A percentile compares a stretch with the other conserved stretches of the same genome.
Conservation (phyloP, 2,888 invertebrate genomes). For the Lepas anatifera region DNA sequence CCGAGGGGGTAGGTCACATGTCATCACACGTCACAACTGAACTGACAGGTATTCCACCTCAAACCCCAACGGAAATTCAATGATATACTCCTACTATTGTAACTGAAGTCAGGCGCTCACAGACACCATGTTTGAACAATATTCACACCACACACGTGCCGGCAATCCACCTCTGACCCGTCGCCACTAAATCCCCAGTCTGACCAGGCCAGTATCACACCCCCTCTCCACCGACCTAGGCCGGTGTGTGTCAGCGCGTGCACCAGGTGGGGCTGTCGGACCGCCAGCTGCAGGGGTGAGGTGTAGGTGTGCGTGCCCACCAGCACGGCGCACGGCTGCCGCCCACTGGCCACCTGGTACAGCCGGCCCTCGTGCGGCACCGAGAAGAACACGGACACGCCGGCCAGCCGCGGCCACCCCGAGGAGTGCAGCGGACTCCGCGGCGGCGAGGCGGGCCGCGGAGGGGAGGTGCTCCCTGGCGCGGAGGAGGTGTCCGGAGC, state of each 20-base stretch:
- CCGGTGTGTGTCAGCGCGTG: constrained; percentile 2
- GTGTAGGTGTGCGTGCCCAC: neutral
- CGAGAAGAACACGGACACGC: constrained; percentile 49
- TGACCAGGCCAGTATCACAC: neutral
- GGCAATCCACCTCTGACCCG: too few species aligned
- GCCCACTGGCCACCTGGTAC: constrained; percentile 47
- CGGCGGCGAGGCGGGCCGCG: too few species aligned
- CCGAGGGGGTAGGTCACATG: neutral
- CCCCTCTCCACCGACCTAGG: neutral
- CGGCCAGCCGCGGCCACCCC: constrained; percentile 36
- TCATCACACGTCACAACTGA: too few species aligned
- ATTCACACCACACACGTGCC: too few species aligned
- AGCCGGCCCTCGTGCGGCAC: constrained; percentile 57
- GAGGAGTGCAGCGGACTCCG: constrained; percentile 25
- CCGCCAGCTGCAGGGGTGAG: neutral
- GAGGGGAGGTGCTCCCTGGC: constrained; percentile 15
- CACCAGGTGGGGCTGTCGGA: neutral
- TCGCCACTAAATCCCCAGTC: too few species aligned
- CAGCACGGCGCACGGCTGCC: constrained; percentile 25
- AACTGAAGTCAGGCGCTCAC: too few species aligned
- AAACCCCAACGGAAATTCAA: too few species aligned
- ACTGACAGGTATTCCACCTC: too few species aligned
- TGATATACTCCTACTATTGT: too few species aligned
- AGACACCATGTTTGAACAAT: too few species aligned
- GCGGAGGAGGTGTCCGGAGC: constrained; percentile 15